These are phyloP conservation scores for Phortica magna DNA, from an alignment of 2,888 invertebrate species.

Conservation along the genomic window DNA sequence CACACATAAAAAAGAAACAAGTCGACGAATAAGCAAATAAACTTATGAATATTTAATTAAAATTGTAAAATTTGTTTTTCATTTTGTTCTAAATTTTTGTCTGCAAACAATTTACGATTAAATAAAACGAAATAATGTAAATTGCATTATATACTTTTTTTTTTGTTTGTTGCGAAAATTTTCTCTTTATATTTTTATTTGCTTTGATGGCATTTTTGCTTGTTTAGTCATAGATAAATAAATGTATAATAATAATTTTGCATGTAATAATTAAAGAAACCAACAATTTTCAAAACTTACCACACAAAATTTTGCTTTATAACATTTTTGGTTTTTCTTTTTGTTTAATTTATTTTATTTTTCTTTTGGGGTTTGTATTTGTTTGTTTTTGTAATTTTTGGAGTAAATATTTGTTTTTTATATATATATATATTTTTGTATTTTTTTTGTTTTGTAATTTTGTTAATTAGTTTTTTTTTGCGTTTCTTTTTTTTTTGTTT, in stretches of 20 bases:
- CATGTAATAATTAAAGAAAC: slow-evolving; percentile 56
- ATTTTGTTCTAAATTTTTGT: too few species aligned
- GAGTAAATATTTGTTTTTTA: slow-evolving; percentile 49
- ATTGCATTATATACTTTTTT: too few species aligned
- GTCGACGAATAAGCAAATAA: slow-evolving; percentile 30
- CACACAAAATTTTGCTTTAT: slow-evolving; percentile 78
- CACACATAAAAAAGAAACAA: neutral
- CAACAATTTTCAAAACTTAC: slow-evolving; percentile 73
- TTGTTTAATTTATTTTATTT: slow-evolving; percentile 52
- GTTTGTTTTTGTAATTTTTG: slow-evolving; percentile 55
- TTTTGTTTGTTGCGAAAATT: neutral
- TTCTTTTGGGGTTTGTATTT: slow-evolving; percentile 54
- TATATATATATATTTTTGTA: slow-evolving; percentile 44
- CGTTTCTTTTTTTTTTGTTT: slow-evolving; percentile 55
- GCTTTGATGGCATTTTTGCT: neutral
- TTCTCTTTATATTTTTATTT: neutral
- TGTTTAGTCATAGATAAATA: slow-evolving; percentile 28
- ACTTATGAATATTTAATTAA: too few species aligned
- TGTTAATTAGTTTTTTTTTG: slow-evolving; percentile 51
- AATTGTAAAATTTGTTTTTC: too few species aligned
- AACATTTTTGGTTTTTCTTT: slow-evolving; percentile 58
- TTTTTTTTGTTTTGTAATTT: slow-evolving; percentile 54
- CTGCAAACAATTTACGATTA: too few species aligned
- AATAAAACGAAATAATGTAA: too few species aligned
- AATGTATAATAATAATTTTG: slow-evolving; percentile 64